Evolutionary conservation across 2,888 invertebrate genomes (phyloP).

Genomic region (Griposia aprilina): DNA sequence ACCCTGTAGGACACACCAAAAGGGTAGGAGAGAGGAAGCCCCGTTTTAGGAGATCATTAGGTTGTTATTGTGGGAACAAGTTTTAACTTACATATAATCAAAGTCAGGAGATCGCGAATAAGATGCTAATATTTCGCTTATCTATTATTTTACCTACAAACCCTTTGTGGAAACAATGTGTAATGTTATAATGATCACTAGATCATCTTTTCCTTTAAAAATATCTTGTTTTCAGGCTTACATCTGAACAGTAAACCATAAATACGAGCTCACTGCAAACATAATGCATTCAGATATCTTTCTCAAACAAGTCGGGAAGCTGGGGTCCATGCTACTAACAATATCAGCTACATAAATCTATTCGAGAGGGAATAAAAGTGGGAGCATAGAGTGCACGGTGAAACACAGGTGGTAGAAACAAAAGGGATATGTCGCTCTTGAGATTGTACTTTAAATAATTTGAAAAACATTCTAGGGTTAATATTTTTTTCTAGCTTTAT

Average conservation of each 20-base stretch:
- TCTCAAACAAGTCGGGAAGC: conserved; percentile 41
- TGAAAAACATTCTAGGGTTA: too few relatives aligned
- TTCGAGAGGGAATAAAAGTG: conserved; percentile 49
- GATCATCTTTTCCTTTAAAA: neutral
- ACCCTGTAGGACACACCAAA: too few relatives aligned
- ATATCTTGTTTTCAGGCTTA: neutral
- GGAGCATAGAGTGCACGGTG: conserved; percentile 39
- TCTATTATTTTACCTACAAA: too few relatives aligned
- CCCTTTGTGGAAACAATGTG: neutral
- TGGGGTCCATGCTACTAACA: conserved; percentile 39
- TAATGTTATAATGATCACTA: neutral
- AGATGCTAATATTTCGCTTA: too few relatives aligned
- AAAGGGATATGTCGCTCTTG: conserved; percentile 16
- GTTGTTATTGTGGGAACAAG: too few relatives aligned
- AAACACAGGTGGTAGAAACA: conserved; percentile 29
- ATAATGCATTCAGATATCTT: conserved; percentile 52
- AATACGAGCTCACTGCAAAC: conserved; percentile 21
- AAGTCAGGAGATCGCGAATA: too few relatives aligned
- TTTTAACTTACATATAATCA: too few relatives aligned
- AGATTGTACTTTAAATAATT: neutral
- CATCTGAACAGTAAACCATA: conserved; percentile 27
- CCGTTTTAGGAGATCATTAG: too few relatives aligned
- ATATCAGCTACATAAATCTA: conserved; percentile 61
- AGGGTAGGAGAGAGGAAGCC: too few relatives aligned
- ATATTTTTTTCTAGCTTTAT: too few relatives aligned